Percentiles rank a stretch among this genome's conserved stretches.
Evolutionary conservation across 2,888 invertebrate species (phyloP).

Genomic region (Maniola hyperantus): DNA sequence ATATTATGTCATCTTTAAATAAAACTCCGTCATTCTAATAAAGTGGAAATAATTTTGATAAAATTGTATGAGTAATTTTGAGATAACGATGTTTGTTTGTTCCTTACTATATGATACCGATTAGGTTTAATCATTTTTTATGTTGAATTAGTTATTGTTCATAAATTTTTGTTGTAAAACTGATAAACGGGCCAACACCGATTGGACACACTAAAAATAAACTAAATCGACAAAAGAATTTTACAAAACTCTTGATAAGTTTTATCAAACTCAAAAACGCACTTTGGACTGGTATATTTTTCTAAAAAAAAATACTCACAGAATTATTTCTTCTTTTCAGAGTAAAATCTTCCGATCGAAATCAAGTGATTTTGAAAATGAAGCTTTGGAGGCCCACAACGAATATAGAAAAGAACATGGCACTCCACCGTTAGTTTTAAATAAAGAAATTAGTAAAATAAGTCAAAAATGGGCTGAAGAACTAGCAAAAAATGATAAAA

Average conservation of each 20-base stretch:
- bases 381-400: constrained; percentile 71
- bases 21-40: neutral
- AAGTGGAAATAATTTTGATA: constrained; percentile 19
- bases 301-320: neutral
- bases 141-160: neutral
- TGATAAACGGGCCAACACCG: neutral
- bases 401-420: constrained; percentile 74
- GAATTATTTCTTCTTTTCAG: constrained; percentile 54
- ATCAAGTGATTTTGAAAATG: constrained; percentile 68
- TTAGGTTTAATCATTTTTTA: constrained; percentile 11
- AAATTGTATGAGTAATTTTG: constrained; percentile 4
- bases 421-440: constrained; percentile 76
- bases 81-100: constrained; percentile 20
- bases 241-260: neutral
- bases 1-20: too few species aligned
- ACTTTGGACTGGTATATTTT: neutral
- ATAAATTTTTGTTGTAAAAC: constrained; percentile 6
- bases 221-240: neutral
- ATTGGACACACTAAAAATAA: constrained; percentile 6
- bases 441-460: constrained; percentile 84
- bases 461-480: constrained; percentile 89
- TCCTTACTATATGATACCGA: constrained; percentile 5
- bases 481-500: constrained; percentile 84
- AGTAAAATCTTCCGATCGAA: constrained; percentile 70
- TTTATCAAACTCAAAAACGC: neutral